Conservation (phyloP, 1,140 invertebrate genomes). For the Diorhabda carinulata region DNA sequence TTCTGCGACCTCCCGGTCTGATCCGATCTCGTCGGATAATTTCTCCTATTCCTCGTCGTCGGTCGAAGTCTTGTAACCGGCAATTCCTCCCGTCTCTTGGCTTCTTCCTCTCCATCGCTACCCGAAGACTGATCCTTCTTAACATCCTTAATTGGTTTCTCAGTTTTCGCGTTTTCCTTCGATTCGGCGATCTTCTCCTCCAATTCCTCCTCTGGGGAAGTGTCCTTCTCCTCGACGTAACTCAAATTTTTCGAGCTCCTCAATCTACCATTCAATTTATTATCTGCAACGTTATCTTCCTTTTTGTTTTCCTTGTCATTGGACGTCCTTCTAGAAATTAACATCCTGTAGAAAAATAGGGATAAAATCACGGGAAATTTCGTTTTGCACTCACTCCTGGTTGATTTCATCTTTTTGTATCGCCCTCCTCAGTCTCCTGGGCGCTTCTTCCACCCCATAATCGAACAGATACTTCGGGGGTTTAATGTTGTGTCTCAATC, state of each 20-base stretch:
- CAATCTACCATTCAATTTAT: conserved; percentile 14
- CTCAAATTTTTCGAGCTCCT: conserved; percentile 17
- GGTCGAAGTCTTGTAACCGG: conserved; percentile 1
- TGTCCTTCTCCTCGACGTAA: conserved; percentile 11
- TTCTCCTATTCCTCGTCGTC: neutral
- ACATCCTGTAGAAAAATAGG: neutral
- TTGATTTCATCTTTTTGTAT: conserved; percentile 8
- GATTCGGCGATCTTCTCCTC: conserved; percentile 24
- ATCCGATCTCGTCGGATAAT: conserved; percentile 1
- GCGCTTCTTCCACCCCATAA: conserved; percentile 28
- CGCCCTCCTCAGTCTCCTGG: conserved; percentile 6
- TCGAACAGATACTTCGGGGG: conserved; percentile 32
- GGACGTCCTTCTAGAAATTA: conserved; percentile 21
- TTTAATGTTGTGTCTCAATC: conserved; percentile 23
- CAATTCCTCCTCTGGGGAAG: conserved; percentile 10
- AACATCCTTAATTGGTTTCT: neutral
- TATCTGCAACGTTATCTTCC: conserved; percentile 19
- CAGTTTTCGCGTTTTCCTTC: conserved; percentile 14
- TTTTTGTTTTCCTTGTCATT: conserved; percentile 37
- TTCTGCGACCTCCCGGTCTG: neutral
- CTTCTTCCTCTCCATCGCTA: neutral
- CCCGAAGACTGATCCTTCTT: neutral
- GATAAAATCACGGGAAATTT: no score
- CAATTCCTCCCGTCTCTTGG: no score
- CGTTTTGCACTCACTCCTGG: neutral